Base-by-base conservation (phyloP, 1,140 invertebrate genomes). In the Pomacea maculata region DNA sequence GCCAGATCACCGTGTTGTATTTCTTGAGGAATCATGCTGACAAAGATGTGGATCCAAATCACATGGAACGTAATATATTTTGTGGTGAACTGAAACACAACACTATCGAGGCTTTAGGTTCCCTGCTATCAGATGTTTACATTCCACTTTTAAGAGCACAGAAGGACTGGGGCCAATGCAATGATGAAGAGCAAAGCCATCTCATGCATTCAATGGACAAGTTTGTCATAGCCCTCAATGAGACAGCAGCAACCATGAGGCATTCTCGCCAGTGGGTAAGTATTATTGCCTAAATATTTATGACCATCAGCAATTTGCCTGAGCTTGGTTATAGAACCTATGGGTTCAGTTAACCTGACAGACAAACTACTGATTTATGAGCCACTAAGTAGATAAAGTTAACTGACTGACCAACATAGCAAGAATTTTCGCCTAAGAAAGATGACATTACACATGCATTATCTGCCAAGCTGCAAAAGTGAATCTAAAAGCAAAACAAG, bases 61-160 rank as follows among this genome's bases (percentile, higher is more conserved):
- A 87, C 63, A 90, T 91, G 85, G 88, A 91, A 79, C 86, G 86
- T 83, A 89, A 91, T 79, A 86, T 91, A 14, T 89, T 88, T 78
- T 91, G 89, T 84, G 91, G 91, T 17, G 91, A 91, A 81, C 84
- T 91, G 34, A 91, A 91, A 75, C 86, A 88, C 71, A 90, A 89
- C 81, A 87, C 89, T 15, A 88, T 91, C 19, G 89, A 90, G 82
- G 88, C 88, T 65, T 80, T 90, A 4, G 88, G 86, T 45, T 85
- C 89, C 67, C 79, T 91, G 34, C 82, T 91, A 73, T 86, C 87
- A 10, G 90, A 91, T 81, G 87, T 91, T 29, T 91, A 90, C 74
- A 86, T 91, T 25, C 89, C 91, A 14, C 81, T 91, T 21, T 82
- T 90, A 5, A 87, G 87, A 75, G 87, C 87, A 10, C 87, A 90